A percentile compares a stretch with the other conserved stretches of the same genome.
These are phyloP conservation scores for Noctua janthe DNA, from an alignment of 2,888 invertebrate species.

Conservation along the genomic window DNA sequence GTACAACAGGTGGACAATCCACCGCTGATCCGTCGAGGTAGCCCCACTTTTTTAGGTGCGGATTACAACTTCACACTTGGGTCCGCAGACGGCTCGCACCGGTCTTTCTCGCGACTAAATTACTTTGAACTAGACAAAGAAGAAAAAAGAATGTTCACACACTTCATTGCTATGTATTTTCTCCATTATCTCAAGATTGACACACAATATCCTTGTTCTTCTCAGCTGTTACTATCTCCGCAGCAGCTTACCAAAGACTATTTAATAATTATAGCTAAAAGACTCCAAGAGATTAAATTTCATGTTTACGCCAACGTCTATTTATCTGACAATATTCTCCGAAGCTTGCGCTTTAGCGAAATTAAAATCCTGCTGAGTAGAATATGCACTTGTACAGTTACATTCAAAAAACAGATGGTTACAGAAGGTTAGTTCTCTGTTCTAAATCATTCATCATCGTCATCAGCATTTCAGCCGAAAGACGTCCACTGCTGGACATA, in stretches of 20 bases:
- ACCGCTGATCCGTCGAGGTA: too few relatives aligned
- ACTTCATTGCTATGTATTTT: neutral
- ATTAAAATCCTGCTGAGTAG: conserved; percentile 35
- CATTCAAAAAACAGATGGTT: neutral
- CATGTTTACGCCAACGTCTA: conserved; percentile 27
- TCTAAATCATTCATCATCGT: too few relatives aligned
- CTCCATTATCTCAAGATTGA: neutral
- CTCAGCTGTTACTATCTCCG: neutral
- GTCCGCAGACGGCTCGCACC: too few relatives aligned
- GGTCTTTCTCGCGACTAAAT: too few relatives aligned
- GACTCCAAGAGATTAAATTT: conserved; percentile 35
- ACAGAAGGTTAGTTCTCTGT: neutral
- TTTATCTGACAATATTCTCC: conserved; percentile 31
- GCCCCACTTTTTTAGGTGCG: too few relatives aligned
- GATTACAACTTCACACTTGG: too few relatives aligned
- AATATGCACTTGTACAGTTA: conserved; percentile 31
- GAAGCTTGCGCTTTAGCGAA: conserved; percentile 39
- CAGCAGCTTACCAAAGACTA: conserved; percentile 3
- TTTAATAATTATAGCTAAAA: conserved; percentile 18
- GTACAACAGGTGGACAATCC: too few relatives aligned
- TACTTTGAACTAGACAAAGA: too few relatives aligned
- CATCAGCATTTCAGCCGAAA: too few relatives aligned
- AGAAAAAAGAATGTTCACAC: neutral
- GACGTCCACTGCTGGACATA: too few relatives aligned
- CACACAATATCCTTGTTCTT: conserved; percentile 18